Base-by-base conservation (phyloP, 2,113 vertebrate species). In the Riparia riparia region DNA sequence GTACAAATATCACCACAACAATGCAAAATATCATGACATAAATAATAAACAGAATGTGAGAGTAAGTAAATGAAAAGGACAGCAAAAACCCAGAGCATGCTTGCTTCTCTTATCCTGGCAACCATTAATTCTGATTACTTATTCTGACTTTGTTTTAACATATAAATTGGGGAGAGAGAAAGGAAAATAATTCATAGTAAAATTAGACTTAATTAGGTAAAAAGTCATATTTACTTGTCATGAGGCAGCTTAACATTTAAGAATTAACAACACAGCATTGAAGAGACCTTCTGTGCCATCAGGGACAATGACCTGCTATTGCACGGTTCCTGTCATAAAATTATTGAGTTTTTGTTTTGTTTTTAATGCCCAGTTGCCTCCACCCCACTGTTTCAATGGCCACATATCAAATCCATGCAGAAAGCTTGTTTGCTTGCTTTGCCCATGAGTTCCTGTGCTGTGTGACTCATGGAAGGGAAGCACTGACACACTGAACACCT, bases 381-480 rank as follows among this genome's bases (percentile, higher is more conserved):
- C 60, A 14, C 10, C 29, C 61, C 37, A 21, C 61, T 54, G 70
- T 39, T 71, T 82, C 53, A 58, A 17, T 8, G 47, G 18, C 25
- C 70, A n/a, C 7, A 2, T 11, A 39, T 50, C 66, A 86, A n/a
- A 80, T 20, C 57, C 71, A 12, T 25, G 74, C 7, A 57, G 57
- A 54, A 63, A 51, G 28, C 17, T 74, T 37, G 5, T 29, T 20
- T 29, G n/a, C 60, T 49, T 64, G 5, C 31, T 44, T 49, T 63
- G 61, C 31, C 50, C n/a, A 3, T 1, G 29, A 0, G 0, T 24
- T 32, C 56, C 51, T 34, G 28, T 14, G 3, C 45, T 31, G 32
- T 5, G 5, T 12, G 44, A 57, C 32, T 79, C 31, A 6, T 4
- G 37, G 69, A 49, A 39, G 39, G 63, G 49, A 71, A 58, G 50